These are phyloP conservation scores for Brenthis daphne DNA, from an alignment of 2,888 invertebrate genomes.

Conservation along the genomic window DNA sequence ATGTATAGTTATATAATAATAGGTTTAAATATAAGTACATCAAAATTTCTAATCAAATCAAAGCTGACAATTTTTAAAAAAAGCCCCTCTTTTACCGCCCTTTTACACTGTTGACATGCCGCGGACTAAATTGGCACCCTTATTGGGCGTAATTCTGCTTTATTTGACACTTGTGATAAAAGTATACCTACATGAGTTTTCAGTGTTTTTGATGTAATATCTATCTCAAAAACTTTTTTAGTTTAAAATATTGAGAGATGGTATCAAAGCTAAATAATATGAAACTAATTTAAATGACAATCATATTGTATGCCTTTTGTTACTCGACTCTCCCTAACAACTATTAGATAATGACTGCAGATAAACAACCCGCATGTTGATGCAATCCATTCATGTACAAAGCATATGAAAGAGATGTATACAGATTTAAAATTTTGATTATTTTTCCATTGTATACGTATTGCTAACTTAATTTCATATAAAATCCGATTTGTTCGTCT, in stretches of 20 bases:
- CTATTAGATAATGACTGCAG: constrained; percentile 67
- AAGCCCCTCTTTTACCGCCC: constrained; percentile 64
- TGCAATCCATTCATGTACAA: constrained; percentile 25
- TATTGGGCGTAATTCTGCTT: constrained; percentile 64
- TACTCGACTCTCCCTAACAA: constrained; percentile 25
- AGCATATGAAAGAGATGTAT: constrained; percentile 12
- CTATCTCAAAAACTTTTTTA: neutral
- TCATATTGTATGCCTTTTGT: constrained; percentile 8
- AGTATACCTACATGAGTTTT: constrained; percentile 44
- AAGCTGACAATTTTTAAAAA: constrained; percentile 56
- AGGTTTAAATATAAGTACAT: constrained; percentile 7
- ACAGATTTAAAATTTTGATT: constrained; percentile 22
- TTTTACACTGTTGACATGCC: constrained; percentile 73
- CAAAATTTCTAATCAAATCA: constrained; percentile 52
- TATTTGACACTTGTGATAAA: constrained; percentile 70
- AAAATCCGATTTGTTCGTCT: constrained; percentile 22
- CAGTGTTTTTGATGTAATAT: constrained; percentile 42
- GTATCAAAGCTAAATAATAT: neutral
- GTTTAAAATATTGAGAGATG: no score
- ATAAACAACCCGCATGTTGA: constrained; percentile 73
- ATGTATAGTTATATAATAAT: constrained; percentile 11
- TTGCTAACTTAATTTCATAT: constrained; percentile 16
- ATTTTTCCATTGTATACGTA: constrained; percentile 14
- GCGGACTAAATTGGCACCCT: constrained; percentile 71
- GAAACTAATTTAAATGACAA: constrained; percentile 12